Evolutionary conservation across 2,888 invertebrate genomes (phyloP).

Genomic region (Seladonia tumulorum): DNA sequence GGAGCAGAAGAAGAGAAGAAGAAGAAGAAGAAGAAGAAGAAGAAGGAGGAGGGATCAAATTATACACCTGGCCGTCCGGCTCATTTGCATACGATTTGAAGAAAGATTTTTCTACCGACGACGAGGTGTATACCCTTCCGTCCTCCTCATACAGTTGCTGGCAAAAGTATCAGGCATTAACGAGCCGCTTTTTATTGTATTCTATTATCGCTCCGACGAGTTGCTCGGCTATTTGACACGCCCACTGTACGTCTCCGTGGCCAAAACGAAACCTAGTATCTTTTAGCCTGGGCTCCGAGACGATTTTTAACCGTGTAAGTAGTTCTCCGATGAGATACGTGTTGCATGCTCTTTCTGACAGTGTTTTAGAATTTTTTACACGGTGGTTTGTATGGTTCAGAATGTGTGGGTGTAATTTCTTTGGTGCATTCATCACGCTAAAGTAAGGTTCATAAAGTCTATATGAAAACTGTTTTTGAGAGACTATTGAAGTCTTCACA

Average conservation of each 20-base stretch:
- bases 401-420: background rate
- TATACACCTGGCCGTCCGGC: conserved; percentile 73
- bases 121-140: conserved; percentile 2
- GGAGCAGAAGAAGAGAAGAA: conserved; percentile 30
- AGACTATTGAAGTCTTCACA: no score
- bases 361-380: background rate
- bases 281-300: background rate
- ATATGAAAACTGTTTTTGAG: no score
- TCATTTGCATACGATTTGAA: conserved; percentile 79
- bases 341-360: background rate
- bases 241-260: background rate
- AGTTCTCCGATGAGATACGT: background rate
- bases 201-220: background rate
- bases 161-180: conserved; percentile 28
- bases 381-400: background rate
- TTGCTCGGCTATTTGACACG: background rate
- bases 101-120: conserved; percentile 59
- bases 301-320: background rate
- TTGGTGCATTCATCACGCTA: background rate
- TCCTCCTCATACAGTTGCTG: conserved; percentile 30
- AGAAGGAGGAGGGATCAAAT: conserved; percentile 66
- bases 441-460: no score
- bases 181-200: background rate
- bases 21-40: conserved; percentile 26
- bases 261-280: background rate